These are phyloP conservation scores for Taenioides sp. DNA, from an alignment of 2,797 vertebrate genomes.

Conservation along the genomic window DNA sequence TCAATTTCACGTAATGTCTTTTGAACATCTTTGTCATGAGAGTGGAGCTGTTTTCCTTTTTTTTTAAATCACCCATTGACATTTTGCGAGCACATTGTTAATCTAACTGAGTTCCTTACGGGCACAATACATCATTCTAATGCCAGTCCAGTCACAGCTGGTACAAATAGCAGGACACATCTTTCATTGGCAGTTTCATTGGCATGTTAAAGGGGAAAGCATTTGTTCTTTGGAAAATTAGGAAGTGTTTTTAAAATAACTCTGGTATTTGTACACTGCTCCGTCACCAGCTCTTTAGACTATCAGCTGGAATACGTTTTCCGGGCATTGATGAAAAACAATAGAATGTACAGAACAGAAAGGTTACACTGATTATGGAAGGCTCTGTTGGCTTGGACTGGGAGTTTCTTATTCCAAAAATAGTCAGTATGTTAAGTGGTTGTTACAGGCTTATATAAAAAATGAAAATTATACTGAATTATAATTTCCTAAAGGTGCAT, in stretches of 20 bases:
- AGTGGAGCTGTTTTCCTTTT: no score
- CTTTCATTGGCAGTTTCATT: slow-evolving; percentile 45
- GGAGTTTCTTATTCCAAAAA: not conserved
- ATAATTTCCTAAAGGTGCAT: no score
- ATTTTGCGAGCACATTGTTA: no score
- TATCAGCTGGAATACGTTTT: slow-evolving; percentile 48
- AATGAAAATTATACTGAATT: no score
- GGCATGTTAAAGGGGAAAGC: slow-evolving; percentile 19
- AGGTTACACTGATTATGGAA: slow-evolving; percentile 43
- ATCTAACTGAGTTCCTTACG: not conserved
- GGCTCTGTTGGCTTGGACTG: slow-evolving; percentile 11
- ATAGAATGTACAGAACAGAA: slow-evolving; percentile 51
- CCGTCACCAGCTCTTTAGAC: slow-evolving; percentile 34
- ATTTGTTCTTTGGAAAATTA: slow-evolving; percentile 24
- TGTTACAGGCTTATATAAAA: no score
- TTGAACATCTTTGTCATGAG: no score
- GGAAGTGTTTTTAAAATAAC: slow-evolving; percentile 30
- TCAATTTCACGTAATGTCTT: no score
- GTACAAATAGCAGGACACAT: slow-evolving; percentile 34
- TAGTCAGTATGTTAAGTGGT: not conserved
- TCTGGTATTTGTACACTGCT: slow-evolving; percentile 35
- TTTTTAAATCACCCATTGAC: no score
- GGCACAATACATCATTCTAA: slow-evolving; percentile 6
- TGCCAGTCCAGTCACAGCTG: slow-evolving; percentile 43
- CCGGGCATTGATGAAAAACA: slow-evolving; percentile 66